These are phyloP conservation scores for Archocentrus centrarchus DNA, from an alignment of 2,113 vertebrate genomes.

Conservation along the genomic window DNA sequence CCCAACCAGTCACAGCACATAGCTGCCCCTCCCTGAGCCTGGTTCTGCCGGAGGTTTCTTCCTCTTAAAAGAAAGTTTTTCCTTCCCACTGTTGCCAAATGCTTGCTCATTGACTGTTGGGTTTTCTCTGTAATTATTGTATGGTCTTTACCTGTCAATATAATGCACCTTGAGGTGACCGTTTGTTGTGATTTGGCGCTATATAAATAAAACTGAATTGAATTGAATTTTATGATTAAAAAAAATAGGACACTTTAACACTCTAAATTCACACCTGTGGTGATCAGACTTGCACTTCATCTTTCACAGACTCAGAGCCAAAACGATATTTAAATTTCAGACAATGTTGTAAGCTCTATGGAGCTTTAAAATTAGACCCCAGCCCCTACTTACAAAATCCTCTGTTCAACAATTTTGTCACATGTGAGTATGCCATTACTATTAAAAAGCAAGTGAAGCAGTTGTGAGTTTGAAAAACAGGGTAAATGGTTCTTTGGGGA, in stretches of 20 bases:
- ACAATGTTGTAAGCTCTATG: not conserved
- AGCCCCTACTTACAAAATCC: not conserved
- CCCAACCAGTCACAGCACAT: too few species aligned
- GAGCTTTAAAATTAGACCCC: not conserved
- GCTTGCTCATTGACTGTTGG: too few species aligned
- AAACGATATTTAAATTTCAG: not conserved
- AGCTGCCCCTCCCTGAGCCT: too few species aligned
- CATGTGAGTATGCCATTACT: not conserved
- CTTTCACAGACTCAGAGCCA: not conserved
- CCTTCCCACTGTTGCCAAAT: too few species aligned
- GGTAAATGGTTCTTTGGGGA: constrained; percentile 30
- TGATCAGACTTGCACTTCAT: not conserved
- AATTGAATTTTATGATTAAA: too few species aligned
- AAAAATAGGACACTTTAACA: not conserved
- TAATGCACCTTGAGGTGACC: too few species aligned
- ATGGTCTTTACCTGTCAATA: too few species aligned
- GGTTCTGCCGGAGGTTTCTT: too few species aligned
- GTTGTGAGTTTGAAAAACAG: constrained; percentile 28
- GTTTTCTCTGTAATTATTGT: too few species aligned
- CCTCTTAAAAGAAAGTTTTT: too few species aligned
- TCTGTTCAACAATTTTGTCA: not conserved
- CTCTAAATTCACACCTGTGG: not conserved
- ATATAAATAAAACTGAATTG: too few species aligned
- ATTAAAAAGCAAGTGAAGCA: not conserved
- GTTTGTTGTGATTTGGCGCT: too few species aligned